Evolutionary conservation across 2,888 invertebrate species (phyloP).

Genomic region (Morinoia aosen): DNA sequence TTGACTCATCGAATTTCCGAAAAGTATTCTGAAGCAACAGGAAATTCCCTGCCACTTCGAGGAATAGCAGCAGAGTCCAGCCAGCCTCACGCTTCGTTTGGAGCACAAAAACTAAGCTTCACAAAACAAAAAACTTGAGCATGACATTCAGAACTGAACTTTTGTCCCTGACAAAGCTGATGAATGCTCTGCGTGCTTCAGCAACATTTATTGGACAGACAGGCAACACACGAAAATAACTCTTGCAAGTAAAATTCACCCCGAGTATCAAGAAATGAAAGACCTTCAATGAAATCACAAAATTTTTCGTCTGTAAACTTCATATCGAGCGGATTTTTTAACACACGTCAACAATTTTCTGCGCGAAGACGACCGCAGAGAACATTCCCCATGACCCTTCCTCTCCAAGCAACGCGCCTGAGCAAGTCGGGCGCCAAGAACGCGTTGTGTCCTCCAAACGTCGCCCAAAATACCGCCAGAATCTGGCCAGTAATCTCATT

Average conservation of each 20-base stretch:
- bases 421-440: background rate
- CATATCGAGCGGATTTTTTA: background rate
- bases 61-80: background rate
- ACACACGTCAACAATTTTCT: background rate
- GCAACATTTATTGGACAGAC: background rate
- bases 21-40: background rate
- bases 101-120: background rate
- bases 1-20: background rate
- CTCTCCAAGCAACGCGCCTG: background rate
- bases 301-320: background rate
- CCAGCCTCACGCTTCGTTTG: background rate
- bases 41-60: background rate
- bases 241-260: background rate
- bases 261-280: background rate
- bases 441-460: background rate
- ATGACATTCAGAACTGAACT: background rate
- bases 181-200: background rate
- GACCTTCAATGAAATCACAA: background rate
- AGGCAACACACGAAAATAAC: background rate
- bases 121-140: background rate
- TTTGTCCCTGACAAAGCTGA: background rate
- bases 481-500: background rate
- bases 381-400: conserved; percentile 3
- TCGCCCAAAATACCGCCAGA: background rate
- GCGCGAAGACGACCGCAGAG: background rate